Conservation (phyloP, 2,888 invertebrate species). For the Athripsodes cinereus region DNA sequence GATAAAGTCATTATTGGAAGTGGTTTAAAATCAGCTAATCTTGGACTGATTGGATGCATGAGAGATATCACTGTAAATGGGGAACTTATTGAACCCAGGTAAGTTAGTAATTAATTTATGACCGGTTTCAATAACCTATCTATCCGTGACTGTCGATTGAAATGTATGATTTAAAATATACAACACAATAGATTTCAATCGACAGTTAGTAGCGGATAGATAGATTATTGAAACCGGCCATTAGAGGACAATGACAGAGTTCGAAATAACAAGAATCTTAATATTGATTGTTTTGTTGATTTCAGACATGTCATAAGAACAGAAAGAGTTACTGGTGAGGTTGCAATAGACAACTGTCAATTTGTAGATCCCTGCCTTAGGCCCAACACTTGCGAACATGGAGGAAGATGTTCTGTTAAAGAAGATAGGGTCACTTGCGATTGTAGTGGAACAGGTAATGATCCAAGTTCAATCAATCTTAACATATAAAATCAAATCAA, state of each 20-base stretch:
- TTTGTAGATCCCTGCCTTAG: constrained; percentile 84
- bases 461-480: neutral
- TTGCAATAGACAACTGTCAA: constrained; percentile 83
- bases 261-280: neutral
- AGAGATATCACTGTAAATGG: constrained; percentile 82
- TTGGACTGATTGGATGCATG: constrained; percentile 88
- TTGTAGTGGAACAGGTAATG: constrained; percentile 70
- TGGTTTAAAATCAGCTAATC: constrained; percentile 64
- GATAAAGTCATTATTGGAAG: constrained; percentile 74
- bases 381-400: constrained; percentile 90
- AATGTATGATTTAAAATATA: too few relatives aligned
- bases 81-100: constrained; percentile 68
- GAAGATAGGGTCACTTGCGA: constrained; percentile 85
- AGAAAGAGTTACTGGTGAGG: constrained; percentile 79
- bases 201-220: too few relatives aligned
- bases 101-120: constrained; percentile 9
- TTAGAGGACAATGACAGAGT: neutral
- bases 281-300: constrained; percentile 1
- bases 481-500: neutral
- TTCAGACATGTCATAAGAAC: constrained; percentile 69
- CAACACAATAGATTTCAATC: neutral
- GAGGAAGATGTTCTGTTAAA: constrained; percentile 82
- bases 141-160: too few relatives aligned
- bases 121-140: too few relatives aligned
- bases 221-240: too few relatives aligned